A percentile compares a stretch with the other conserved stretches of the same genome.
phyloP scores from a whole-genome alignment of 2,113 vertebrate genomes.

The Plotosus lineatus region DNA sequence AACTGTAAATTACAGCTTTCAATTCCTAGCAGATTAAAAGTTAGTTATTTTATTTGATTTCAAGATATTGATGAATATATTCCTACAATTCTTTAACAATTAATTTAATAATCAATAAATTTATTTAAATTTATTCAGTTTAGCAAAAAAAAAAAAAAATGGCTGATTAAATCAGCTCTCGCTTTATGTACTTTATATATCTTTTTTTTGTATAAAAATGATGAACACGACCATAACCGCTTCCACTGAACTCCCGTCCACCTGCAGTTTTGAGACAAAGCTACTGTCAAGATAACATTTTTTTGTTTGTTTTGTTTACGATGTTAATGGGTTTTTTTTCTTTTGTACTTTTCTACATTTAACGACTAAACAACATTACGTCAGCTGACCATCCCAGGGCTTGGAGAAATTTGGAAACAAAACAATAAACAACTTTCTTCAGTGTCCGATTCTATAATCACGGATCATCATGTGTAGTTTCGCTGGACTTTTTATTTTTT shows the following conservation, averaged over 20 bases:
- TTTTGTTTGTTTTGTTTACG: slow-evolving; percentile 54
- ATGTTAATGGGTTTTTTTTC: slow-evolving; percentile 51
- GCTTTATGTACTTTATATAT: background rate
- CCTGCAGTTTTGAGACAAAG: slow-evolving; percentile 47
- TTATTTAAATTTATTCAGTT: background rate
- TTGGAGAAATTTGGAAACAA: slow-evolving; percentile 9
- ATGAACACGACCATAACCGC: background rate
- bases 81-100: background rate
- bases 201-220: background rate
- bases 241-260: background rate
- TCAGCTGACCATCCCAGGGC: slow-evolving; percentile 60
- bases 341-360: slow-evolving; percentile 40
- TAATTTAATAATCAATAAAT: background rate
- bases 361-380: slow-evolving; percentile 54
- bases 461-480: background rate
- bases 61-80: background rate
- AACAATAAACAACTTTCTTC: background rate
- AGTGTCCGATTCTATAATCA: background rate
- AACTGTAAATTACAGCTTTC: background rate
- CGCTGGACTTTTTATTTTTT: background rate
- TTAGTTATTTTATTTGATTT: background rate
- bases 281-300: slow-evolving; percentile 61
- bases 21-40: background rate
- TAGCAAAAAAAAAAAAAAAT: too few relatives aligned
- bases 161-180: background rate